phyloP scores from a whole-genome alignment of 2,113 vertebrate genomes.

The Brienomyrus longianalis region DNA sequence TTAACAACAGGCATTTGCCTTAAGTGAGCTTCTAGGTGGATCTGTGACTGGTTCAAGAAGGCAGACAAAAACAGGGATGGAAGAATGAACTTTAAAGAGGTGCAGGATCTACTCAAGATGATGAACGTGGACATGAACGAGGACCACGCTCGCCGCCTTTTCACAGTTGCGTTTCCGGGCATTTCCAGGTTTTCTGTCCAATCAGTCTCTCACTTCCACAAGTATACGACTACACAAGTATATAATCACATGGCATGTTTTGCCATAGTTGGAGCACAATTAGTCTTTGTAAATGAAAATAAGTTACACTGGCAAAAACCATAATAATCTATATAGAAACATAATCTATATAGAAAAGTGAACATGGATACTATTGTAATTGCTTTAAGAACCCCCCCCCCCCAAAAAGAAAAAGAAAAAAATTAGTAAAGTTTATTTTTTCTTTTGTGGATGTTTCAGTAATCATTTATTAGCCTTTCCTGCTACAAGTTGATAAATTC shows the following conservation, averaged over 20 bases:
- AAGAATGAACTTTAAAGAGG: conserved; percentile 84
- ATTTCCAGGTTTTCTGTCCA: background rate
- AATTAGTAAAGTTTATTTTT: background rate
- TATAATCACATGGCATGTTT: background rate
- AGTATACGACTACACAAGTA: background rate
- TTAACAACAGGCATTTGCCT: conserved; percentile 50
- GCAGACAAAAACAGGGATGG: conserved; percentile 92
- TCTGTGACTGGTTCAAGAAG: conserved; percentile 86
- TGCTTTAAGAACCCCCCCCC: background rate
- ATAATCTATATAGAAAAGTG: background rate
- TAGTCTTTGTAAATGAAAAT: background rate
- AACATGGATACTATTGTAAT: background rate
- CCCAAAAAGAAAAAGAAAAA: too few relatives aligned
- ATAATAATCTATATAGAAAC: background rate
- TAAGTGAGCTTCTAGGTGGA: conserved; percentile 69
- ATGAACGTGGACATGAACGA: conserved; percentile 93
- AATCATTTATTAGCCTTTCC: background rate
- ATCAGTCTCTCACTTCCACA: background rate
- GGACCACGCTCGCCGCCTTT: conserved; percentile 73
- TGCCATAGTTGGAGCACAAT: background rate
- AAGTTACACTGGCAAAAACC: background rate
- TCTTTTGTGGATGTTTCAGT: background rate
- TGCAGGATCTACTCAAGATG: conserved; percentile 76
- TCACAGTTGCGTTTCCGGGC: conserved; percentile 64
- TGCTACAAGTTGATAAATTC: background rate